Percentiles rank a stretch among this genome's conserved stretches.
Conservation (phyloP, 2,888 invertebrate genomes). For the Lasioglossum figueresi region DNA sequence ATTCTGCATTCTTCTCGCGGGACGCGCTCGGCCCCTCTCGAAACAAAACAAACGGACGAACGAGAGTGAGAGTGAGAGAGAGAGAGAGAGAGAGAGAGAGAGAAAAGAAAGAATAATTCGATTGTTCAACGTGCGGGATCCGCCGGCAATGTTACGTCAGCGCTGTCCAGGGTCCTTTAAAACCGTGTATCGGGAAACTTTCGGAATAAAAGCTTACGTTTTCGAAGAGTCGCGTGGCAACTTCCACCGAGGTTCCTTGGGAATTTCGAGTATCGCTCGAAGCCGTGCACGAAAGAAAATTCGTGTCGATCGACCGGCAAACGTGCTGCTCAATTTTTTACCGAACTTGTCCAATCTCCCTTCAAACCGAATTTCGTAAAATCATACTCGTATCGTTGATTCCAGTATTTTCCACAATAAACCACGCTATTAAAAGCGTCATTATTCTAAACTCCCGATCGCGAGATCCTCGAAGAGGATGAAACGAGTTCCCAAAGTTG, state of each 20-base stretch:
- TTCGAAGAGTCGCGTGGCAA: not conserved
- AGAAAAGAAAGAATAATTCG: slow-evolving; percentile 38
- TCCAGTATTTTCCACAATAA: not conserved
- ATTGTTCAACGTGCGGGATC: slow-evolving; percentile 49
- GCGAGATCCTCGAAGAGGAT: not conserved
- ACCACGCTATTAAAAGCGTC: not conserved
- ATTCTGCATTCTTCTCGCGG: slow-evolving; percentile 49
- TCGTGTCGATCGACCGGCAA: not conserved
- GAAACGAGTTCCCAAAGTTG: not conserved
- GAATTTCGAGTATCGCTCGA: slow-evolving; percentile 22
- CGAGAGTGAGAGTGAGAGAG: not conserved
- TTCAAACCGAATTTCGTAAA: too few relatives aligned
- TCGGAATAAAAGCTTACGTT: slow-evolving; percentile 2
- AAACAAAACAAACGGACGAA: not conserved
- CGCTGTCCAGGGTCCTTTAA: slow-evolving; percentile 6
- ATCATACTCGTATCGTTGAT: not conserved
- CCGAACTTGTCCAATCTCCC: not conserved
- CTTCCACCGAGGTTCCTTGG: not conserved
- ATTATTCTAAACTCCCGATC: not conserved
- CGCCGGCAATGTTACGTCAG: slow-evolving; percentile 8
- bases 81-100: not conserved
- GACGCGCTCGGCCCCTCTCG: not conserved
- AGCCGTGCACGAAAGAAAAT: not conserved
- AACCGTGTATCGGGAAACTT: slow-evolving; percentile 23
- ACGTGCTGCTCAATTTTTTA: not conserved